phyloP scores from a whole-genome alignment of 2,797 vertebrate species.

The Aldrovandia affinis region DNA sequence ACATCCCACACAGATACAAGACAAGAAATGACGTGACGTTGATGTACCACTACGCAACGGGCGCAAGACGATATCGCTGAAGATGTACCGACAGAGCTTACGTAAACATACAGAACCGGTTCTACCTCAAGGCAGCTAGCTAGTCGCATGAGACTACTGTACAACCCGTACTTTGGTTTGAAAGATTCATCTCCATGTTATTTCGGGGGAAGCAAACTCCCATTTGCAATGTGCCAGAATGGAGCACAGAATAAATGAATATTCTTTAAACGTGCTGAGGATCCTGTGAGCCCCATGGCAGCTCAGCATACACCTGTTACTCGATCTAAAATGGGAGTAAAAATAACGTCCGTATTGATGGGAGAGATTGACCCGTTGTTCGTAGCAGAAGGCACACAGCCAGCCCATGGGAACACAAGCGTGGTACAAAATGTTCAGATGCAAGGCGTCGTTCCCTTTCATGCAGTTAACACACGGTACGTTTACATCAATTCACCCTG shows the following conservation, averaged over 20 bases:
- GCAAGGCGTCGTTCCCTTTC: no score
- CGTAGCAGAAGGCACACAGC: no score
- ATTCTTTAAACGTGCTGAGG: not conserved
- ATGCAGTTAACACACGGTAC: no score
- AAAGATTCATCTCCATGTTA: no score
- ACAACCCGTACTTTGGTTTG: no score
- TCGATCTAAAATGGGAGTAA: no score
- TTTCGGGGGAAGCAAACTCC: not conserved
- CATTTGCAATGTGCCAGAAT: not conserved
- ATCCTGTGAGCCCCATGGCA: not conserved
- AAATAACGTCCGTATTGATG: no score
- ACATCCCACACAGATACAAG: not conserved
- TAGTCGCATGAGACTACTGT: not conserved
- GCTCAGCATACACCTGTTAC: not conserved
- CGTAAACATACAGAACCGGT: not conserved
- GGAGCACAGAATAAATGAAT: not conserved
- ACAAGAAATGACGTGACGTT: not conserved
- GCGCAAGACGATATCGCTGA: not conserved
- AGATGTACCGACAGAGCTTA: not conserved
- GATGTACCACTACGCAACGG: not conserved
- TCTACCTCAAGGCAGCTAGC: not conserved
- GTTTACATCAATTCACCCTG: no score
- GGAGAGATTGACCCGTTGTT: no score
- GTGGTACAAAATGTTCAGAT: no score
- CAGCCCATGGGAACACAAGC: no score